phyloP scores from a whole-genome alignment of 2,888 invertebrate species.

The Bedellia somnulentella region DNA sequence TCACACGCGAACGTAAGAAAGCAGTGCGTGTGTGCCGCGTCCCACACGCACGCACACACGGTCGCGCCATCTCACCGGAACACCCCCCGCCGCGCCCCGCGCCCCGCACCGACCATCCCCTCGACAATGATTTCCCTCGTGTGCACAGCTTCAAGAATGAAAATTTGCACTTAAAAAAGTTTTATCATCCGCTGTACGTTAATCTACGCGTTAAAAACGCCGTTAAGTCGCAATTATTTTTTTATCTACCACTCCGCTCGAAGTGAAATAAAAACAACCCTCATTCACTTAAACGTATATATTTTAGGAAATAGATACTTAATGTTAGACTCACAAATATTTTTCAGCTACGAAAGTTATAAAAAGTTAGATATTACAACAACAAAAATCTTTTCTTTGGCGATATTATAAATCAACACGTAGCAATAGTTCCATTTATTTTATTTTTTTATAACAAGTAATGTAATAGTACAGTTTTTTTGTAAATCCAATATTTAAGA shows the following conservation, averaged over 20 bases:
- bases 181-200: conserved; percentile 4
- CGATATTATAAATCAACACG: no score
- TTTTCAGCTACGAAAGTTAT: no score
- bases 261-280: neutral
- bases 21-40: conserved; percentile 1
- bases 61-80: conserved; percentile 17
- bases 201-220: conserved; percentile 3
- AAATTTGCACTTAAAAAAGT: conserved; percentile 6
- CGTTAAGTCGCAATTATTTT: neutral
- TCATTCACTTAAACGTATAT: conserved; percentile 1
- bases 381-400: no score
- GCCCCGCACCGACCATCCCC: conserved; percentile 3
- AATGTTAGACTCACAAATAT: neutral
- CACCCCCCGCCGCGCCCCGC: conserved; percentile 9
- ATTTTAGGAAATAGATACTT: conserved; percentile 1
- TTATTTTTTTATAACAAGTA: no score
- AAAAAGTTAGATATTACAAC: no score
- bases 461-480: no score
- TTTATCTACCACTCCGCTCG: neutral
- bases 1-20: conserved; percentile 6
- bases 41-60: conserved; percentile 16
- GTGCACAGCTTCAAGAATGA: conserved; percentile 1
- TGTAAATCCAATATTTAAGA: no score
- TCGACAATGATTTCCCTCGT: conserved; percentile 33
- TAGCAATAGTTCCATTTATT: no score